These are phyloP conservation scores for Rhogogaster chlorosoma DNA, from an alignment of 2,888 invertebrate species.

Conservation along the genomic window DNA sequence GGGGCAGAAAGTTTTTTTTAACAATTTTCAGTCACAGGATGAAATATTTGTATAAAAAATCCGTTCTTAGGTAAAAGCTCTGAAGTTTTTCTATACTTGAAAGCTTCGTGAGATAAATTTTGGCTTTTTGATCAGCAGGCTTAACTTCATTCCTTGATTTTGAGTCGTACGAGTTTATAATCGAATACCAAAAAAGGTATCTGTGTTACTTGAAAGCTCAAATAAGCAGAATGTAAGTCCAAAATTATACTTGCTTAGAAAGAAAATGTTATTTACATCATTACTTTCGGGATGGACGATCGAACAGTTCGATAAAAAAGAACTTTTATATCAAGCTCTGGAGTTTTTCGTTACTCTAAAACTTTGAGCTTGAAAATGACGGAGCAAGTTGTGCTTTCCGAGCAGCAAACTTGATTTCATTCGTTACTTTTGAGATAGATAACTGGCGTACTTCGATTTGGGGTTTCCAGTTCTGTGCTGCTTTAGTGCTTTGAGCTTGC, in stretches of 20 bases:
- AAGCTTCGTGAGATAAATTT: not conserved
- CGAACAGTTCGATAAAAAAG: too few species aligned
- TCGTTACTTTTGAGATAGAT: not conserved
- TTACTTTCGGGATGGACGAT: too few species aligned
- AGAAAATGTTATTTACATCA: not conserved
- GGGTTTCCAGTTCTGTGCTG: not conserved
- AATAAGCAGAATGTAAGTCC: not conserved
- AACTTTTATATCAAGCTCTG: too few species aligned
- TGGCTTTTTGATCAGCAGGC: not conserved
- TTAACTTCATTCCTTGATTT: not conserved
- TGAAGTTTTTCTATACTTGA: not conserved
- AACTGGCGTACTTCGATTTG: not conserved
- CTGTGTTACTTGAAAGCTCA: not conserved
- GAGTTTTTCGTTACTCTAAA: too few species aligned
- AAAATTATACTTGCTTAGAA: not conserved
- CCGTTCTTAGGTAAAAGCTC: not conserved
- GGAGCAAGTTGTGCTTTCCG: too few species aligned
- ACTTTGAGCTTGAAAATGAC: too few species aligned
- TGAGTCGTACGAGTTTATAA: not conserved
- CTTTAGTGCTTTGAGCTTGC: not conserved
- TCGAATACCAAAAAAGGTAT: not conserved
- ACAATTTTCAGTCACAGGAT: not conserved
- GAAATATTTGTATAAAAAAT: not conserved
- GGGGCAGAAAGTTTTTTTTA: not conserved
- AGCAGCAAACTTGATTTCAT: not conserved